Conservation (phyloP, 30 jellyfish, hydroid and myxozoan genomes). For the Hydractinia echinata region DNA sequence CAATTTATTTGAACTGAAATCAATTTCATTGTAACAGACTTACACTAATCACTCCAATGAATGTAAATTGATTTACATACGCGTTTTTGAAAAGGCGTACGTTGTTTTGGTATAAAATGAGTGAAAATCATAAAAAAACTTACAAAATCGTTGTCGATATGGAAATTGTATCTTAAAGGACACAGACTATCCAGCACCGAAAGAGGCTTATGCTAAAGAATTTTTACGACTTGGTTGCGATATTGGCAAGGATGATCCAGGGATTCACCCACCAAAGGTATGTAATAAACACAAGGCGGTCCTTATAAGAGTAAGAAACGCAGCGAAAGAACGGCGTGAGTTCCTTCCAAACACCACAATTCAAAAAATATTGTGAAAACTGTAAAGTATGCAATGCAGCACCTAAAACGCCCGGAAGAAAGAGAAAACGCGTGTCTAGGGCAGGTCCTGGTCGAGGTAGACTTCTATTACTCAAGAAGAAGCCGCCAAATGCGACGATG, state of each 20-base stretch:
- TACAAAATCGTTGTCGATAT: not conserved
- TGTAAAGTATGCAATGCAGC: not conserved
- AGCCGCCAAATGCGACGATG: not conserved
- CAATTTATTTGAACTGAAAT: not conserved
- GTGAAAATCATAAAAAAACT: not conserved
- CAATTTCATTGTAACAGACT: not conserved
- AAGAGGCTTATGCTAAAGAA: not conserved
- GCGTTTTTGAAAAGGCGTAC: not conserved
- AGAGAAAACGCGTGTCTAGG: not conserved
- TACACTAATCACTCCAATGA: not conserved
- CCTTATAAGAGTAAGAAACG: not conserved
- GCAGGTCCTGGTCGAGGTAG: not conserved
- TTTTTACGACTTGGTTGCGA: not conserved
- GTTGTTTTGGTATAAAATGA: not conserved
- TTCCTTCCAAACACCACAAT: not conserved
- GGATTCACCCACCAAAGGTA: not conserved
- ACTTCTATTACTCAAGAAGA: not conserved
- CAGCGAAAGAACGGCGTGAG: not conserved
- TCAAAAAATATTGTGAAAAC: not conserved
- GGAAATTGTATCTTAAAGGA: constrained; percentile 1
- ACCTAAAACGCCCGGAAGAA: not conserved
- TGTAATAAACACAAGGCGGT: not conserved
- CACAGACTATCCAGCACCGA: not conserved
- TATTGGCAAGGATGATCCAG: not conserved
- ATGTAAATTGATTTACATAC: not conserved